Base-by-base conservation (phyloP, 2,113 vertebrate species). In the Periophthalmodon schlosseri region DNA sequence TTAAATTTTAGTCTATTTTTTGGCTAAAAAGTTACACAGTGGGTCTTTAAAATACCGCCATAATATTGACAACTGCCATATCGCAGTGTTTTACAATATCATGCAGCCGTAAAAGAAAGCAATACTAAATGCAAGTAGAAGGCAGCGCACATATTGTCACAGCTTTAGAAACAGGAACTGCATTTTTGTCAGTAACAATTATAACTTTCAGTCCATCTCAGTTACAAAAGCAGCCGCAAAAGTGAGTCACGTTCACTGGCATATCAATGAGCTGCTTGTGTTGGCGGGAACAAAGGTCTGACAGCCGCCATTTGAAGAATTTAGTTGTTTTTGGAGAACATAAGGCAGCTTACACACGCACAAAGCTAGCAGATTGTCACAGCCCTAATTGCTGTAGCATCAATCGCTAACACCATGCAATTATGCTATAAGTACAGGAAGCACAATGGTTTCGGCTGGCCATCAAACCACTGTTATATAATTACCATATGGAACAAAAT, bases 281-380 rank as follows among this genome's bases (percentile, higher is more conserved):
- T 86, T 77, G 79, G 81, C 77, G n/a, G 28, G 23, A 74, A 86
- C 80, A 86, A 87, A 89, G 76, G 78, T 75, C 79, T 86, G 81
- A 83, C 84, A 82, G 79, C 50, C 69, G 64, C 79, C 60, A 49
- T 70, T 76, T 73, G 15, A 57, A 24, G 69, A 52, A 60, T 69
- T 20, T 9, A 21, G 36, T 58, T 64, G 69, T 81, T 60, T 63
- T 50, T 52, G n/a, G 44, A 52, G 66, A 76, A 69, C 47, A 76
- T 74, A 46, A 65, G 70, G 77, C 75, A 58, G 69, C 68, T 81
- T 78, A 76, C 70, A 73, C 68, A 47, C 56, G 70, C 83, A 87
- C 76, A 89, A 78, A 77, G 84, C 80, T 24, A 69, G 13, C 63
- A 66, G 56, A 63, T 0, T 73, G 79, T 73, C 56, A 34, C 36